Evolutionary conservation across 2,797 vertebrate genomes (phyloP).

Genomic region (Lagothrix lagotricha): DNA sequence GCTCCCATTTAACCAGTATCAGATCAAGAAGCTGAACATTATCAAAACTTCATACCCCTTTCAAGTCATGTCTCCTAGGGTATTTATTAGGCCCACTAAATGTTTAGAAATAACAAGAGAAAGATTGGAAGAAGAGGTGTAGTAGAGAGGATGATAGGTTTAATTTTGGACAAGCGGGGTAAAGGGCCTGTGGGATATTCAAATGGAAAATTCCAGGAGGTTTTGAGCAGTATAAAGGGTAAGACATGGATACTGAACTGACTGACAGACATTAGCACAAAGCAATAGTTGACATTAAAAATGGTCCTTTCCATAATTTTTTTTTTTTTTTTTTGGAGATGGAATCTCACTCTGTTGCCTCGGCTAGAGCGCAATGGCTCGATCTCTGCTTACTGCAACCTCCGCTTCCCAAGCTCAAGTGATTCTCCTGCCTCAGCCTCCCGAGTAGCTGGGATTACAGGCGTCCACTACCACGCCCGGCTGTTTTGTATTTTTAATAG

Average conservation of each 20-base stretch:
- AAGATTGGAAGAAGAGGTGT: neutral
- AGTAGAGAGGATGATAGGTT: neutral
- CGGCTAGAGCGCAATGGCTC: neutral
- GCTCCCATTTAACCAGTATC: neutral
- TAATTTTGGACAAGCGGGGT: neutral
- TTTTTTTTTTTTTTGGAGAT: neutral
- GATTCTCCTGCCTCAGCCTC: neutral
- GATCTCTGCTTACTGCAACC: neutral
- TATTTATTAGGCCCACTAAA: neutral
- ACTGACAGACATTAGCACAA: neutral
- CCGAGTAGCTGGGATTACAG: neutral
- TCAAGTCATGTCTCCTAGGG: neutral
- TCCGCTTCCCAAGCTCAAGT: neutral
- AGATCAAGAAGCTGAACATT: neutral
- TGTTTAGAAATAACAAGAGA: slow-evolving; percentile 16
- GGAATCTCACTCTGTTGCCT: neutral
- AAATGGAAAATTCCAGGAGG: neutral
- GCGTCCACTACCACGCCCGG: neutral
- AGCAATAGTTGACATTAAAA: neutral
- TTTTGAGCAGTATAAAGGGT: neutral
- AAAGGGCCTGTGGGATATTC: neutral
- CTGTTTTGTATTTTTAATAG: neutral
- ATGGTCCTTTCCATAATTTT: neutral
- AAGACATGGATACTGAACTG: neutral
- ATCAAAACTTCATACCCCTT: neutral